phyloP scores from a whole-genome alignment of 2,113 vertebrate genomes.

The Phrynocephalus versicolor region DNA sequence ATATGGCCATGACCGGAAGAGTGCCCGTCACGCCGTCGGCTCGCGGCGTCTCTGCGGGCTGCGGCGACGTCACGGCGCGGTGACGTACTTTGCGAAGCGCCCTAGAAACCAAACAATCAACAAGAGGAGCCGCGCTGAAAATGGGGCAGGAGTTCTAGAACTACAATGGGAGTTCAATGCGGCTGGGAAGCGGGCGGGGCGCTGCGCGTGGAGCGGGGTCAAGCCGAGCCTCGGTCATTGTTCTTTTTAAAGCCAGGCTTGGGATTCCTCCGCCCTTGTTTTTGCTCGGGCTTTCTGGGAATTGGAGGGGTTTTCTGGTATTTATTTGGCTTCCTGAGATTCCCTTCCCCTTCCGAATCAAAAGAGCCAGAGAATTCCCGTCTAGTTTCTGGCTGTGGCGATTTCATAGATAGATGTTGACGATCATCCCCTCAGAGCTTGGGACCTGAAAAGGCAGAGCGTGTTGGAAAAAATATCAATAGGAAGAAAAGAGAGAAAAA shows the following conservation, averaged over 20 bases:
- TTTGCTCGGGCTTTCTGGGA: neutral
- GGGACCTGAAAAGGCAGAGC: neutral
- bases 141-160: neutral
- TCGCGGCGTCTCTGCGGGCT: constrained; percentile 59
- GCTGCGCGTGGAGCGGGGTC: neutral
- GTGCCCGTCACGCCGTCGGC: constrained; percentile 72
- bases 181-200: neutral
- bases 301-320: neutral
- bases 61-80: constrained; percentile 57
- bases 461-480: neutral
- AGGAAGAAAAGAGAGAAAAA: too few species aligned
- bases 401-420: neutral
- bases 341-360: too few species aligned
- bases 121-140: constrained; percentile 34
- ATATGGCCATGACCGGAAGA: constrained; percentile 74
- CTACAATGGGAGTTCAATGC: neutral
- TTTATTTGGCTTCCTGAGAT: neutral
- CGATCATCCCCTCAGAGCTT: neutral
- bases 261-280: constrained; percentile 1
- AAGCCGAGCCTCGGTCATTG: neutral
- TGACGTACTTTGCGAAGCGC: constrained; percentile 67
- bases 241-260: neutral
- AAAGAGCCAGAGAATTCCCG: neutral
- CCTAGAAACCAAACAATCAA: constrained; percentile 79
- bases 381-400: neutral